These are phyloP conservation scores for Geophilus truncorum DNA, from an alignment of 2,888 invertebrate species.

Conservation along the genomic window DNA sequence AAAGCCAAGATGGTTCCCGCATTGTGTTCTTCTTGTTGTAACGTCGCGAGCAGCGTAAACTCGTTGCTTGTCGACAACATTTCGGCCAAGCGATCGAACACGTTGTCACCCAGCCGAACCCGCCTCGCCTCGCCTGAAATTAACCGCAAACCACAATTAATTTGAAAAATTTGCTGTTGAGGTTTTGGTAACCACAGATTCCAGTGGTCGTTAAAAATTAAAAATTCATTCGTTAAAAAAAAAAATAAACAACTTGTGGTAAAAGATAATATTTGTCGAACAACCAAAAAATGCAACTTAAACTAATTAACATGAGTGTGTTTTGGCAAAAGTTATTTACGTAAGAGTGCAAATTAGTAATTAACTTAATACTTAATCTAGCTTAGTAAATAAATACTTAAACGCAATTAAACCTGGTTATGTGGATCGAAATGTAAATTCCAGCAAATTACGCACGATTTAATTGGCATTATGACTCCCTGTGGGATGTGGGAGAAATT, in stretches of 20 bases:
- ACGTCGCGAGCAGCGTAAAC: constrained; percentile 71
- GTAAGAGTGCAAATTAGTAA: not conserved
- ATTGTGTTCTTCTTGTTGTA: constrained; percentile 74
- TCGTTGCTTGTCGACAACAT: constrained; percentile 50
- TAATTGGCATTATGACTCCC: not conserved
- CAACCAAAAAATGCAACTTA: no score
- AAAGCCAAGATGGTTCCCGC: constrained; percentile 77
- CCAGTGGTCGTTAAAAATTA: no score
- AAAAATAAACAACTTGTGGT: no score
- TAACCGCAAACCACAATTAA: not conserved
- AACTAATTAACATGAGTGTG: not conserved
- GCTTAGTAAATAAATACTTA: not conserved
- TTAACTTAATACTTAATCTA: not conserved
- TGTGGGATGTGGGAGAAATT: not conserved
- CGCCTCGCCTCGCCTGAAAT: constrained; percentile 65
- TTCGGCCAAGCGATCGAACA: constrained; percentile 43
- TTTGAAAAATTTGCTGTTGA: not conserved
- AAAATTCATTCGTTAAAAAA: no score
- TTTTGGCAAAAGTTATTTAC: not conserved
- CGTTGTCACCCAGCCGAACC: constrained; percentile 63
- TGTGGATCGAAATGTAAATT: not conserved
- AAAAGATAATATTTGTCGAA: no score
- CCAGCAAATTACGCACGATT: not conserved
- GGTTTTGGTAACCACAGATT: not conserved
- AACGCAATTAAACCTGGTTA: not conserved